These are phyloP conservation scores for Neria commutata DNA, from an alignment of 2,888 invertebrate species.

Conservation along the genomic window DNA sequence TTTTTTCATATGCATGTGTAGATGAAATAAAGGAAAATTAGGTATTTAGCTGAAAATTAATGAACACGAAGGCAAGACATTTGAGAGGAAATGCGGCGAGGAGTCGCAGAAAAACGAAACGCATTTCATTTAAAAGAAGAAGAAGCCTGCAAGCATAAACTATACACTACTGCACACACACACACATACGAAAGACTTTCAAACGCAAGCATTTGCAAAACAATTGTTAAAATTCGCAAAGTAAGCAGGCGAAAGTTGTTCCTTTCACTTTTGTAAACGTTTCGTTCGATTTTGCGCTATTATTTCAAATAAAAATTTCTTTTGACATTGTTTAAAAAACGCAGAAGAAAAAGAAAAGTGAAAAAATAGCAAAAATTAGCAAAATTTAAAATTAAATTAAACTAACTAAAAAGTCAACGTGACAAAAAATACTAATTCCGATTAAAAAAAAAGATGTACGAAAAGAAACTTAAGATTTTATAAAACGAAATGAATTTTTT, in stretches of 20 bases:
- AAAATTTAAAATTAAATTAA: constrained; percentile 50
- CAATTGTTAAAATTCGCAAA: background rate
- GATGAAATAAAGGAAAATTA: too few relatives aligned
- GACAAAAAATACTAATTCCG: constrained; percentile 24
- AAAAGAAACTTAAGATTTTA: background rate
- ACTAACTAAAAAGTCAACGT: background rate
- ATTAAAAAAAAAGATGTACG: constrained; percentile 33
- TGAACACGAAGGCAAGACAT: too few relatives aligned
- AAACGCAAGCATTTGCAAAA: background rate
- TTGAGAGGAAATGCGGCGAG: too few relatives aligned
- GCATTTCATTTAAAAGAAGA: too few relatives aligned
- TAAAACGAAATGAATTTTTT: background rate
- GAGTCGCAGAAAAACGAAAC: too few relatives aligned
- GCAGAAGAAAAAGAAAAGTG: constrained; percentile 39
- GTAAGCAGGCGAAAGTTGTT: background rate
- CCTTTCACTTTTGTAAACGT: background rate
- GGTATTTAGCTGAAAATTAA: too few relatives aligned
- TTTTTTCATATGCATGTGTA: too few relatives aligned
- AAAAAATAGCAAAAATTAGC: constrained; percentile 56
- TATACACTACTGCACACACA: too few relatives aligned
- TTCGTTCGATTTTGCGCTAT: too few relatives aligned
- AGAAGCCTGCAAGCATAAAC: too few relatives aligned
- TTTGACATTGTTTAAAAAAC: constrained; percentile 26
- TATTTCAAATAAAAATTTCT: too few relatives aligned
- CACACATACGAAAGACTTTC: constrained; percentile 1